Base-by-base conservation (phyloP, 2,888 invertebrate genomes). In the Drosophila anomalata region DNA sequence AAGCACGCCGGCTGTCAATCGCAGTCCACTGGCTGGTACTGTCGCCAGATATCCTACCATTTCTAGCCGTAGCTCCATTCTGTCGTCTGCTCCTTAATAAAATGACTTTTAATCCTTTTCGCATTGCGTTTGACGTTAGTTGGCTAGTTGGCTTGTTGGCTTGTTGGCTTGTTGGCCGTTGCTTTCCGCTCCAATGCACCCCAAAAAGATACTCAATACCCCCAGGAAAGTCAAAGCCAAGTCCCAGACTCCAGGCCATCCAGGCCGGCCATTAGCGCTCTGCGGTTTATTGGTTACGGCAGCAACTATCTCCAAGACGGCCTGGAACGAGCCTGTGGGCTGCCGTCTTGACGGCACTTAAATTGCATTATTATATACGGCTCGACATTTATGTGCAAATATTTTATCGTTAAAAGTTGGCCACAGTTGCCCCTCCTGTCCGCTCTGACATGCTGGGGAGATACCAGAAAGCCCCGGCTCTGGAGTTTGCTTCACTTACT, bases 31-130 rank as follows among this genome's bases (percentile, higher is more conserved):
- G 42, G 42, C 50, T 41, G 41, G 17, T 66, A 52, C 73, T 44
- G 73, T 65, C 66, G 53, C 68, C 68, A 71, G 39, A 17, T 36
- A 12, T 24, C 36, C 41, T 7, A 47, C 36, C 26, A 4, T 22
- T 46, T 47, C 47, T n/a, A 11, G 41, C 41, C 41, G 26, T 22
- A 50, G 50, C 42, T 61, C 31, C 39, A 26, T 62, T 62, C 59
- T 65, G 70, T 66, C 61, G 75, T 58, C 54, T 75, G 82, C 67
- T 71, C 57, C 79, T 79, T 84, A 84, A 87, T 79, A 80, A 81
- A 81, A 79, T 84, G 88, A 78, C 89, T 87, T 85, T 87, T 89
- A 87, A 87, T 87, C 89, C 87, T 87, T 89, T 88, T 89, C 88
- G 77, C 87, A 85, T 77, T 88, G 87, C 87, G 85, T 88, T 83